Evolutionary conservation across 2,113 vertebrate species (phyloP).

Genomic region (Tinamus guttatus): DNA sequence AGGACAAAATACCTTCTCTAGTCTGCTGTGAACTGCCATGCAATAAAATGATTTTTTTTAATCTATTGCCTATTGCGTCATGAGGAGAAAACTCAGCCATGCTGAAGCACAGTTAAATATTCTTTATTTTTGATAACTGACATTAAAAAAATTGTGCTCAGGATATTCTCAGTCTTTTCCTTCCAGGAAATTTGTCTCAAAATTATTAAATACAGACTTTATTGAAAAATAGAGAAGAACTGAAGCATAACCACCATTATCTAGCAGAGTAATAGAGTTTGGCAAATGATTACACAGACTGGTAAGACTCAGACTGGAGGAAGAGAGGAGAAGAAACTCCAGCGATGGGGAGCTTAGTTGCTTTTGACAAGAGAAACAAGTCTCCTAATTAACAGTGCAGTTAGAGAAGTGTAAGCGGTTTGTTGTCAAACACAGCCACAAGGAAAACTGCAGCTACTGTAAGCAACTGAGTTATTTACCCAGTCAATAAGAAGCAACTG

Average conservation of each 20-base stretch:
- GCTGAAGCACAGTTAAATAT: not conserved
- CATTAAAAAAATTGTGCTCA: not conserved
- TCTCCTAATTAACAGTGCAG: constrained; percentile 12
- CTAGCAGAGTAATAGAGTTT: not conserved
- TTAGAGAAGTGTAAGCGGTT: not conserved
- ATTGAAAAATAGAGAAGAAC: not conserved
- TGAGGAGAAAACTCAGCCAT: not conserved
- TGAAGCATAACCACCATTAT: not conserved
- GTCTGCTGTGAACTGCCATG: not conserved
- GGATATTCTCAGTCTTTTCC: not conserved
- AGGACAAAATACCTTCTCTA: not conserved
- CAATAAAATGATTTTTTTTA: not conserved
- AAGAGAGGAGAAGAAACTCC: not conserved
- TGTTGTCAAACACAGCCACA: constrained; percentile 14
- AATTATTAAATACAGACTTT: constrained; percentile 14
- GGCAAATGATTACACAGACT: not conserved
- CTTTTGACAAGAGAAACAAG: constrained; percentile 24
- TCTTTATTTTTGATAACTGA: constrained; percentile 8
- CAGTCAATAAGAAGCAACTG: constrained; percentile 51
- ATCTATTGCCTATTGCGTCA: not conserved
- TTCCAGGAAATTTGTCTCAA: not conserved
- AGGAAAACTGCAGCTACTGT: constrained; percentile 23
- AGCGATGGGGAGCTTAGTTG: not conserved
- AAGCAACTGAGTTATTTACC: constrained; percentile 40
- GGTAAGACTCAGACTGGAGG: not conserved